Evolutionary conservation across 2,797 vertebrate species (phyloP).

Genomic region (Ficedula albicollis): DNA sequence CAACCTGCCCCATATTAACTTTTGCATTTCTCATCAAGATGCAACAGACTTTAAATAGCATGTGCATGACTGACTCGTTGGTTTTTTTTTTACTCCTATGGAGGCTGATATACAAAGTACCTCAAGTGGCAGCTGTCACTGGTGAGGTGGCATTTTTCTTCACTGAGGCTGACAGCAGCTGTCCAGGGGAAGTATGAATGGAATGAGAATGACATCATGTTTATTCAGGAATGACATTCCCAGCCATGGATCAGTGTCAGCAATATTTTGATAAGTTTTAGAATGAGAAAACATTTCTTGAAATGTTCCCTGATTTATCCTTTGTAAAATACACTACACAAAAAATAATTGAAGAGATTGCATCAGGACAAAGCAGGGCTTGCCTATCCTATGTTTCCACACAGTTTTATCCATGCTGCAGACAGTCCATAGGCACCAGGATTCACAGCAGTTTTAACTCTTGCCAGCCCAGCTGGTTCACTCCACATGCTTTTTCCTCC

Average conservation of each 20-base stretch:
- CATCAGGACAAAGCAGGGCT: constrained; percentile 69
- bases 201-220: constrained; percentile 95
- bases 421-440: constrained; percentile 11
- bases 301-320: constrained; percentile 84
- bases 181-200: constrained; percentile 90
- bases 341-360: constrained; percentile 82
- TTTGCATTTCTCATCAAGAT: constrained; percentile 73
- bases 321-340: constrained; percentile 82
- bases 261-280: constrained; percentile 87
- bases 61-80: constrained; percentile 81
- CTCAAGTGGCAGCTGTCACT: constrained; percentile 94
- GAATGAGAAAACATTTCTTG: constrained; percentile 81
- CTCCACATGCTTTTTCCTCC: neutral
- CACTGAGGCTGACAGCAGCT: constrained; percentile 93
- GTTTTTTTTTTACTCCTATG: constrained; percentile 61
- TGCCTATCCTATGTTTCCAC: constrained; percentile 28
- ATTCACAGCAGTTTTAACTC: constrained; percentile 41
- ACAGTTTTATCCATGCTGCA: neutral
- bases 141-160: constrained; percentile 91
- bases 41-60: constrained; percentile 82
- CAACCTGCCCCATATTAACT: constrained; percentile 49
- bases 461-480: neutral
- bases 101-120: constrained; percentile 83
- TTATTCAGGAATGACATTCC: constrained; percentile 92
- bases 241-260: constrained; percentile 89